Conservation (phyloP, 2,113 vertebrate species). For the Silurus meridionalis region DNA sequence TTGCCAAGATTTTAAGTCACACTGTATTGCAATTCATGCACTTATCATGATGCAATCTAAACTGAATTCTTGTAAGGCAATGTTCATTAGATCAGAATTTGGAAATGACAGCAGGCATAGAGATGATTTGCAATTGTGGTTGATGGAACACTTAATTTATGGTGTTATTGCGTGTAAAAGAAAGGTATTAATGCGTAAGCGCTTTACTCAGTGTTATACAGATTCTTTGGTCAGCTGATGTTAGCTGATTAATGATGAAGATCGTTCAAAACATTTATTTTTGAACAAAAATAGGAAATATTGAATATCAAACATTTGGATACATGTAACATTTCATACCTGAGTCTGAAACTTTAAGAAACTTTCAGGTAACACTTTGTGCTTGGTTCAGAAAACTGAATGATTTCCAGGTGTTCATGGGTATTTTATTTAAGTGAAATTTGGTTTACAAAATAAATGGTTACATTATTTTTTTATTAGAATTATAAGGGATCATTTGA, state of each 20-base stretch:
- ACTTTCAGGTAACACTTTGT: background rate
- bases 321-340: background rate
- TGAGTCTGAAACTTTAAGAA: background rate
- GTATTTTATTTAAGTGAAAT: background rate
- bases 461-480: background rate
- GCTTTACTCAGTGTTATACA: background rate
- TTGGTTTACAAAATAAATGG: background rate
- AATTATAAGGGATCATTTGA: background rate
- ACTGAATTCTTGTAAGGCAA: background rate
- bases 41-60: background rate
- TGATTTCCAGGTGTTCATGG: background rate
- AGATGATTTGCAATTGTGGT: background rate
- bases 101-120: background rate
- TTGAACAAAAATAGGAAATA: background rate
- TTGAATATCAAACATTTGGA: too few relatives aligned
- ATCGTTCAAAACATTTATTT: background rate
- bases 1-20: background rate
- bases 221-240: background rate
- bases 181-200: background rate
- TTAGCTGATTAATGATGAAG: background rate
- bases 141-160: background rate
- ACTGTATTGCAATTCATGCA: background rate
- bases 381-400: background rate
- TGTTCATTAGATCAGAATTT: slow-evolving; percentile 16
- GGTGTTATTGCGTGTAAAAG: background rate